These are phyloP conservation scores for Pandemis corylana DNA, from an alignment of 2,888 invertebrate species.

Conservation along the genomic window DNA sequence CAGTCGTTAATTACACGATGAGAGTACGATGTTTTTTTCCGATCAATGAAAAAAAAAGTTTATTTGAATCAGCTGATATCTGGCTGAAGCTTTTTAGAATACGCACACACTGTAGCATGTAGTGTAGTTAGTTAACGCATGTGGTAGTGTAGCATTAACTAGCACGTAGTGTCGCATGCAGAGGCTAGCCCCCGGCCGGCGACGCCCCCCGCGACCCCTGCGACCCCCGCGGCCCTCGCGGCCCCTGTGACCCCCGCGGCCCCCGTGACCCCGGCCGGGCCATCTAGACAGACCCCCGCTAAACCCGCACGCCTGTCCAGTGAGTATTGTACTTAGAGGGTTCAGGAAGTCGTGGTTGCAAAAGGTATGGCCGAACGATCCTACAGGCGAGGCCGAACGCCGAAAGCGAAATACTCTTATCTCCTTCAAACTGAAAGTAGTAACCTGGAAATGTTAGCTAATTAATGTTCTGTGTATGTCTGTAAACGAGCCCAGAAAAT, in stretches of 20 bases:
- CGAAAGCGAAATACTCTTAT: too few relatives aligned
- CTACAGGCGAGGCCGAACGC: too few relatives aligned
- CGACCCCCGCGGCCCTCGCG: conserved; percentile 50
- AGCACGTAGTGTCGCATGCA: conserved; percentile 84
- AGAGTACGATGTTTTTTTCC: too few relatives aligned
- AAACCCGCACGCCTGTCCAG: conserved; percentile 80
- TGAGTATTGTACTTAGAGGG: conserved; percentile 63
- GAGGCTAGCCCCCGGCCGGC: conserved; percentile 54
- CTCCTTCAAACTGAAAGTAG: too few relatives aligned
- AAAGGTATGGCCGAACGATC: not conserved
- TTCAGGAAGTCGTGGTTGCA: conserved; percentile 8
- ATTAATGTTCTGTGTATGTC: too few relatives aligned
- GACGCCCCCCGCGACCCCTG: conserved; percentile 43
- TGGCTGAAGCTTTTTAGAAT: not conserved
- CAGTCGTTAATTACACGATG: too few relatives aligned
- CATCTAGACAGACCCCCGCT: conserved; percentile 74
- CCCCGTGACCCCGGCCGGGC: conserved; percentile 57
- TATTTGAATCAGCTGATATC: too few relatives aligned
- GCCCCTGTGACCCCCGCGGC: conserved; percentile 48
- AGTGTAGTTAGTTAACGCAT: conserved; percentile 57
- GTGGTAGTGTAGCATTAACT: conserved; percentile 65
- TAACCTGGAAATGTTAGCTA: too few relatives aligned
- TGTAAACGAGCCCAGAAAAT: too few relatives aligned
- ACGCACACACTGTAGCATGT: conserved; percentile 50
- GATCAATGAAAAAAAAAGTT: too few relatives aligned